Percentiles rank a stretch among this genome's conserved stretches.
Conservation (phyloP, 1,140 invertebrate genomes). For the Drosophila novamexicana region DNA sequence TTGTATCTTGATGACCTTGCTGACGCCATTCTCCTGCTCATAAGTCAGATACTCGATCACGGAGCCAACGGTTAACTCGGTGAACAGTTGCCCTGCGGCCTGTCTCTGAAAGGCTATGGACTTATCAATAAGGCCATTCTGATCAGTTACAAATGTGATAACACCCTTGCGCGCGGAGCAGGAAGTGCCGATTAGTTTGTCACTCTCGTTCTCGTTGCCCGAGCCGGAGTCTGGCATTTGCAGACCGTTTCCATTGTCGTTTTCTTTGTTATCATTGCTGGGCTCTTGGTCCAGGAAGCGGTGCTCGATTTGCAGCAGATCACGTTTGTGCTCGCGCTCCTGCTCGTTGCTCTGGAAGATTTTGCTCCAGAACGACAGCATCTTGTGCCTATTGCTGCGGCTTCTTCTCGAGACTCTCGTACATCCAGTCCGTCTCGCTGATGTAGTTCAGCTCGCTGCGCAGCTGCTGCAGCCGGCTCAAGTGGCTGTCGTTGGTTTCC, state of each 20-base stretch:
- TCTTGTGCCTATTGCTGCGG: slow-evolving; percentile 46
- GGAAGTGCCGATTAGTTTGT: background rate
- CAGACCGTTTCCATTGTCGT: background rate
- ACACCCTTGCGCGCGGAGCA: slow-evolving; percentile 48
- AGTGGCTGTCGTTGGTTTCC: slow-evolving; percentile 85
- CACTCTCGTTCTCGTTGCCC: background rate
- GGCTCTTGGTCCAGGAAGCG: slow-evolving; percentile 61
- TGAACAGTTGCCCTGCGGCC: slow-evolving; percentile 21
- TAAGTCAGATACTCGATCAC: slow-evolving; percentile 60
- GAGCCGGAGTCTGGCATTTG: background rate
- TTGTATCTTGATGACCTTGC: slow-evolving; percentile 55
- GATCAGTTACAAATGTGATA: slow-evolving; percentile 46
- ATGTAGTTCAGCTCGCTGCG: slow-evolving; percentile 89
- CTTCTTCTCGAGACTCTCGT: slow-evolving; percentile 85
- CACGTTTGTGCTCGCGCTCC: slow-evolving; percentile 28
- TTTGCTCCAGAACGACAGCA: background rate
- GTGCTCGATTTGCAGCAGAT: slow-evolving; percentile 60
- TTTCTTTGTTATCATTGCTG: background rate
- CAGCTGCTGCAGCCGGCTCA: slow-evolving; percentile 87
- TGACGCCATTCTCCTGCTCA: slow-evolving; percentile 6
- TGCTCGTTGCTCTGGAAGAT: slow-evolving; percentile 11
- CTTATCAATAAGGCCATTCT: slow-evolving; percentile 53
- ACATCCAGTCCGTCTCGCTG: slow-evolving; percentile 89
- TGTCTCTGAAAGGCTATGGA: slow-evolving; percentile 42
- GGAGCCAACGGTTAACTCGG: slow-evolving; percentile 48